Evolutionary conservation across 2,113 vertebrate genomes (phyloP).

Genomic region (Charadrius vociferus): DNA sequence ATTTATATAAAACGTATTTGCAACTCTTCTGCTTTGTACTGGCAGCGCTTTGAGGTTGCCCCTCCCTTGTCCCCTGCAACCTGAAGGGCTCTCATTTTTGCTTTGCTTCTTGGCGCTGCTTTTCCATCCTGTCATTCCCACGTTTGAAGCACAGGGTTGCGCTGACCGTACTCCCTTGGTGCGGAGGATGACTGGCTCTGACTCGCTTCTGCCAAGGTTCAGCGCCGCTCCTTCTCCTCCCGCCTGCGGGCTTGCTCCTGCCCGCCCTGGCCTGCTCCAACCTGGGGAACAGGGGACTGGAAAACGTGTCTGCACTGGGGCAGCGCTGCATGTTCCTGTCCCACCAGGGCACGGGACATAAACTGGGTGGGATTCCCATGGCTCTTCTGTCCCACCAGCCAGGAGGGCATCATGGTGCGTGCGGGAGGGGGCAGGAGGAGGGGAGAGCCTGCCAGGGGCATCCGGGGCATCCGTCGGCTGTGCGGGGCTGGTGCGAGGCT

Average conservation of each 20-base stretch:
- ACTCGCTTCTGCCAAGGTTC: neutral
- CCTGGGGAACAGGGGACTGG: neutral
- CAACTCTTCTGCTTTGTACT: neutral
- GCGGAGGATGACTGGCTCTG: neutral
- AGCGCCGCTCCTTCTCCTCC: neutral
- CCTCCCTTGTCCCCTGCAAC: neutral
- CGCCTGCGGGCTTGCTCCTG: neutral
- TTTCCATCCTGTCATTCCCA: neutral
- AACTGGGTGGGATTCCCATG: neutral
- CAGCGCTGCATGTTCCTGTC: neutral
- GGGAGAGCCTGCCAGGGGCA: neutral
- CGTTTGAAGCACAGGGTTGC: accelerated
- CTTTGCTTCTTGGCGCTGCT: neutral
- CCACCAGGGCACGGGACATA: neutral
- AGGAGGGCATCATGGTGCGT: neutral
- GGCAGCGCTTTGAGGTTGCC: neutral
- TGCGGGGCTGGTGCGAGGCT: neutral
- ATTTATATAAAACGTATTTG: neutral
- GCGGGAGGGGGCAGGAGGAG: neutral
- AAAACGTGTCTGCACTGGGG: neutral
- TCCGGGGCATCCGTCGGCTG: neutral
- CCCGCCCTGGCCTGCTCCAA: neutral
- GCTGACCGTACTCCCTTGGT: neutral
- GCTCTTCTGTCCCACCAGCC: neutral
- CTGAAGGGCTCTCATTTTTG: neutral